Conservation (phyloP, 2,888 invertebrate species). For the Sceliomorpha sp. region DNA sequence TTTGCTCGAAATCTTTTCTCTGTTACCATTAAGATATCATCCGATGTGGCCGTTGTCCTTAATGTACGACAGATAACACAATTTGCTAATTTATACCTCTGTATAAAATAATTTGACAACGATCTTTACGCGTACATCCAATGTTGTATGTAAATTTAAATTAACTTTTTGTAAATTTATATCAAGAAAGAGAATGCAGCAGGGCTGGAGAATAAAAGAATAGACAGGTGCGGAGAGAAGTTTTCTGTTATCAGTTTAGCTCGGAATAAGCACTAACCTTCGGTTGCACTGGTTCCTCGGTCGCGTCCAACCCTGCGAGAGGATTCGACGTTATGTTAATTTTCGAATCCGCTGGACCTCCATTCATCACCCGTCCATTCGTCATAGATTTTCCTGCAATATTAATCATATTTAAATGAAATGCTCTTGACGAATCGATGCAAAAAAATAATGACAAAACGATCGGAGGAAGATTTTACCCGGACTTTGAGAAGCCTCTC, state of each 20-base stretch:
- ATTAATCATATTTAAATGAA: too few relatives aligned
- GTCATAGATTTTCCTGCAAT: constrained; percentile 74
- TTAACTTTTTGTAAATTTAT: too few relatives aligned
- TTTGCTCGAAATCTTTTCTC: too few relatives aligned
- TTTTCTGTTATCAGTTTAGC: constrained; percentile 26
- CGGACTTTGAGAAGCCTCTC: constrained; percentile 75
- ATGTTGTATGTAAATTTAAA: too few relatives aligned
- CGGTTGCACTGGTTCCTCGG: constrained; percentile 83
- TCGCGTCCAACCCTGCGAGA: constrained; percentile 84
- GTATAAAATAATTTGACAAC: too few relatives aligned
- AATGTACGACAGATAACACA: too few relatives aligned
- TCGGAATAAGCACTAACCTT: constrained; percentile 72
- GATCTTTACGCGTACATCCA: too few relatives aligned
- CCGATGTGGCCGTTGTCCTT: too few relatives aligned
- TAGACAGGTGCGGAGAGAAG: constrained; percentile 34
- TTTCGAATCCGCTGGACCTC: constrained; percentile 79
- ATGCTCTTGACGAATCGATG: too few relatives aligned
- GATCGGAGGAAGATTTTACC: constrained; percentile 61
- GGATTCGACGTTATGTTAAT: constrained; percentile 90
- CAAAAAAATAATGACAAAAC: too few relatives aligned
- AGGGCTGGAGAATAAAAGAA: constrained; percentile 26
- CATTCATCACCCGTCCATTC: constrained; percentile 78
- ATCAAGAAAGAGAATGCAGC: constrained; percentile 13
- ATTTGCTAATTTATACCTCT: too few relatives aligned
- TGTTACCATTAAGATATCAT: too few relatives aligned